Evolutionary conservation across 2,797 vertebrate species (phyloP), one percentile per base, ranked within the genome.

Genomic region (Myiotriccus ornatus): DNA sequence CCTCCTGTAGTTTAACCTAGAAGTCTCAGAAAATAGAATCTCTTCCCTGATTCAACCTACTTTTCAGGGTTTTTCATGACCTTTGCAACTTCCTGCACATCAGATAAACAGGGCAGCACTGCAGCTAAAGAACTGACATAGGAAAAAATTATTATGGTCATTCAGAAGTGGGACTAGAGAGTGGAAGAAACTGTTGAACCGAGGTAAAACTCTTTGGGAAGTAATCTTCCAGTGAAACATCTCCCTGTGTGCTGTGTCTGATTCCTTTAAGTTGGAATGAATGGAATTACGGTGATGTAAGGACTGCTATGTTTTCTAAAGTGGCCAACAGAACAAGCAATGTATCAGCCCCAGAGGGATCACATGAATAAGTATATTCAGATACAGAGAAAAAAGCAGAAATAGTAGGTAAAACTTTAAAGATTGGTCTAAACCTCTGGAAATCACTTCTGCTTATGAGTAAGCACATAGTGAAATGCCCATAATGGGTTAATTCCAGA

Each of bases 51-150:
- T 78, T 73, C 44, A 90, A 71, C 76, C 67, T 86, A 44, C 35
- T 94, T 90, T 90, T 91, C 43, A 84, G 79, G 82, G 84, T 20
- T 75, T 96, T 92, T 94, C 53, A 46, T 47, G 5, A 90, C 76
- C 95, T 93, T 94, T 82, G 92, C 87, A 97, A 97, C 67, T 96
- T 97, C 95, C 95, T 95, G 79, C 37, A 60, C 25, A 22, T 55
- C 70, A 81, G 28, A 37, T 64, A 86, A 59, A 87, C 19, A 50
- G n/a, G 60, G 56, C 50, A 87, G 28, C 4, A 50, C 37, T 56
- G 49, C 56, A 80, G 57, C 30, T 62, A 11, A 65, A 73, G 73
- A 78, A 79, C 10, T 65, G n/a, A 50, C 20, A 16, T 41, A 23
- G 37, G 41, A 57, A 41, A n/a, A 64, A 24, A 52, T n/a, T 37